Base-by-base conservation (phyloP, 2,113 vertebrate species). In the Patagioenas fasciata region DNA sequence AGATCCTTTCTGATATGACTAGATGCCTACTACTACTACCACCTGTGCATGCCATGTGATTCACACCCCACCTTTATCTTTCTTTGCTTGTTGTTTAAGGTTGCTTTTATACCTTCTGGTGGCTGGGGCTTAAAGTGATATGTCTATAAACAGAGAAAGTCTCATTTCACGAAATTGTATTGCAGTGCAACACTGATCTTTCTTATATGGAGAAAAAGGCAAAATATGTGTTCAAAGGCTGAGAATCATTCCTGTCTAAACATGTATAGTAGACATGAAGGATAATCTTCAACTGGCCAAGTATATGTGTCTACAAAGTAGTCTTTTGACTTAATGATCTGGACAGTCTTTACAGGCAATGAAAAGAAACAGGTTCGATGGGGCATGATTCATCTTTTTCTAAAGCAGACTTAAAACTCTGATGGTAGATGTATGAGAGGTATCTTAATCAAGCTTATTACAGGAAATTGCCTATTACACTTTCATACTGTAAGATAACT, bases 401-500 rank as follows among this genome's bases (percentile, higher is more conserved):
- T 83, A 78, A 86, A 86, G 64, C 20, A 85, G 75, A 74, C 56
- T 85, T 93, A 71, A 83, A 88, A 74, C 40, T 79, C 65, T 54
- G 69, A 78, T 0, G 0, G 53, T 75, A 75, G 62, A 92, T 77
- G n/a, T 92, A 90, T 83, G 57, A 96, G 81, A 74, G 23, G 72
- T 92, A 93, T 93, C 92, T 92, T 94, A 95, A 94, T 94, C 88
- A 96, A 92, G 60, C 69, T 95, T 91, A 92, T 95, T 93, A 91
- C 51, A 91, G 88, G 91, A 97, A 96, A 97, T 92, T 93, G 92
- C 77, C 77, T 80, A 70, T 38, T 92, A 94, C 86, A 91, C 72
- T 91, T 93, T 94, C 93, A 94, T 94, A 58, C 60, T 88, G 13
- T 80, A 93, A 95, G 90, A 93, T 96, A 95, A 91, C 92, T 88